Base-by-base conservation (phyloP, 2,888 invertebrate genomes). In the Marronus borbonicus region DNA sequence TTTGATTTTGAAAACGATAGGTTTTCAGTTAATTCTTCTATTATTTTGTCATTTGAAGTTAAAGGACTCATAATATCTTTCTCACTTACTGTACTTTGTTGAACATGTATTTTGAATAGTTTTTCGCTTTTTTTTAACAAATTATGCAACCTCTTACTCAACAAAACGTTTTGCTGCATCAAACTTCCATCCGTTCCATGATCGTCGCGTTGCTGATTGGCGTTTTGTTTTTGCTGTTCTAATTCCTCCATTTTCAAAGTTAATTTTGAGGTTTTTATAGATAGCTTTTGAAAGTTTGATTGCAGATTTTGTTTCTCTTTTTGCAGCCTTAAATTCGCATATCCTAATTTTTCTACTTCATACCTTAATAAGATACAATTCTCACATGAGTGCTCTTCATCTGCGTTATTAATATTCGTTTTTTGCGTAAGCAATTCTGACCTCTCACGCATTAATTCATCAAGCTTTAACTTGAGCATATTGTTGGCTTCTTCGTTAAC, bases 201-300 rank as follows among this genome's bases (percentile, higher is more conserved):
- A 20, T 58, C 39, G n/a, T 72, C 72, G n/a, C 58, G 36, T 60
- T n/a, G 55, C 10, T 36, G 55, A 39, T 17, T 72, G n/a, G n/a
- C 28, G 31, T 20, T 36, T 72, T 72, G 72, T 17, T 17, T 60
- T 17, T 58, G 39, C 20, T 58, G 58, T 39, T 72, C 72, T 39
- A 78, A 17, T 58, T 76, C 76, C 28, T 78, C 78, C 75, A 78
- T 75, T 76, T 69, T 78, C n/a, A 78, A 62, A 36, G 75, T 76
- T 1, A 78, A 36, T 50, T 76, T 78, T 0, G 78, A 76, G n/a
- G 78, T 78, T 69, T 78, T 78, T 58, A 76, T 50, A 0, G 75
- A 66, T 17, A 78, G 31, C 44, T 78, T 78, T 50, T 78, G 75
- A 68, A 78, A 78, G 36, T 76, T 75, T 14, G 52, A 5, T 36